Conservation (phyloP, 2,113 vertebrate genomes). For the Hystrix cristata region DNA sequence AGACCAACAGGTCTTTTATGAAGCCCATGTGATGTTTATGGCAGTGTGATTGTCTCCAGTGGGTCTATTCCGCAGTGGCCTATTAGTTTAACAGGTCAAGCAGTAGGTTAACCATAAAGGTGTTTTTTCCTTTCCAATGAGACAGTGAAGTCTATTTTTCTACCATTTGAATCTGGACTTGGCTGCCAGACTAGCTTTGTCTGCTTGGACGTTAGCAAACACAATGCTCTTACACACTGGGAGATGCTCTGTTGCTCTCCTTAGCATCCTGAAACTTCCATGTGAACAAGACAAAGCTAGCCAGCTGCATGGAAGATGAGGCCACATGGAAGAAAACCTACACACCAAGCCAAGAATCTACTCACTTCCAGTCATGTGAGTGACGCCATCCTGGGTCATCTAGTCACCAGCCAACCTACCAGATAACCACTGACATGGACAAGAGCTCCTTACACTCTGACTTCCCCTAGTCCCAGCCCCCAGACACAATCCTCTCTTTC, state of each 20-base stretch:
- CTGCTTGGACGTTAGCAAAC: background rate
- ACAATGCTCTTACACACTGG: accelerated
- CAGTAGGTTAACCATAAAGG: background rate
- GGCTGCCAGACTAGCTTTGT: background rate
- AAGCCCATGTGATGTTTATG: background rate
- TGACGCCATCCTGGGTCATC: background rate
- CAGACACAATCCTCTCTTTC: background rate
- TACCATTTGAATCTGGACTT: background rate
- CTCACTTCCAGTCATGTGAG: background rate
- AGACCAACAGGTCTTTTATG: background rate
- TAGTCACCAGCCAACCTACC: background rate
- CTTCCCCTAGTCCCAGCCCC: background rate
- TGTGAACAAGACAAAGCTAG: background rate
- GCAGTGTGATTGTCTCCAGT: background rate
- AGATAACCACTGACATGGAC: background rate
- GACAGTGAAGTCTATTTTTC: background rate
- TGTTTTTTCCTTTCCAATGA: background rate
- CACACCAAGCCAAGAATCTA: background rate
- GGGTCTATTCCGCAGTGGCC: background rate
- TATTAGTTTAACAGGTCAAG: background rate
- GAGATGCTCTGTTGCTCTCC: background rate
- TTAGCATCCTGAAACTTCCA: background rate
- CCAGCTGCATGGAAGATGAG: background rate
- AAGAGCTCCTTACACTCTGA: background rate
- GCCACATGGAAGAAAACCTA: background rate